Evolutionary conservation across 2,888 invertebrate species (phyloP).

Genomic region (Mechanitis mazaeus): DNA sequence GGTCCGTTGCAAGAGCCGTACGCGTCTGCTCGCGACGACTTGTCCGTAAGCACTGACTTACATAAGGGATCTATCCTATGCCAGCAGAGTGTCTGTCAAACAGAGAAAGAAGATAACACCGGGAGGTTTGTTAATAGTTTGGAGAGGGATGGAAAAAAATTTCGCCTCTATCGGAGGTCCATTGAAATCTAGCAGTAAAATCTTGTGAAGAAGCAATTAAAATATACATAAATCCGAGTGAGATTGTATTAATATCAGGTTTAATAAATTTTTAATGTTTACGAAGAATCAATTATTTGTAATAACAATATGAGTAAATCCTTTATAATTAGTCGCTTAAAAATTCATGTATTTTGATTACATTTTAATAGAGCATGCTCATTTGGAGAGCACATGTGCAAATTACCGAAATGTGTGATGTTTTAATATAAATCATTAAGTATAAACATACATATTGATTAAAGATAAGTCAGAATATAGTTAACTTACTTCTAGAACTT

Average conservation of each 20-base stretch:
- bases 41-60: conserved; percentile 66
- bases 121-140: conserved; percentile 56
- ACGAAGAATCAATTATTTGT: conserved; percentile 36
- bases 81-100: conserved; percentile 56
- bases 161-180: conserved; percentile 52
- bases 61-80: conserved; percentile 69
- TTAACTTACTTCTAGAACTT: background rate
- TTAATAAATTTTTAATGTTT: conserved; percentile 56
- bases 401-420: conserved; percentile 13
- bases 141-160: conserved; percentile 60
- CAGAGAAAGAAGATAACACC: conserved; percentile 54
- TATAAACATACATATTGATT: background rate
- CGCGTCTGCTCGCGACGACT: conserved; percentile 43
- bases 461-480: background rate
- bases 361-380: conserved; percentile 17
- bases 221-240: conserved; percentile 60
- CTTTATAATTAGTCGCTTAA: conserved; percentile 25
- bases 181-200: conserved; percentile 54
- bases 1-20: conserved; percentile 34
- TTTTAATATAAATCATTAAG: conserved; percentile 16
- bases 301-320: conserved; percentile 18
- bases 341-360: conserved; percentile 27
- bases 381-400: conserved; percentile 19
- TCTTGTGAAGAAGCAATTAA: conserved; percentile 72
- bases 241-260: conserved; percentile 38